phyloP scores from a whole-genome alignment of 2,888 invertebrate species.

The Caenorhabditis imperialis region DNA sequence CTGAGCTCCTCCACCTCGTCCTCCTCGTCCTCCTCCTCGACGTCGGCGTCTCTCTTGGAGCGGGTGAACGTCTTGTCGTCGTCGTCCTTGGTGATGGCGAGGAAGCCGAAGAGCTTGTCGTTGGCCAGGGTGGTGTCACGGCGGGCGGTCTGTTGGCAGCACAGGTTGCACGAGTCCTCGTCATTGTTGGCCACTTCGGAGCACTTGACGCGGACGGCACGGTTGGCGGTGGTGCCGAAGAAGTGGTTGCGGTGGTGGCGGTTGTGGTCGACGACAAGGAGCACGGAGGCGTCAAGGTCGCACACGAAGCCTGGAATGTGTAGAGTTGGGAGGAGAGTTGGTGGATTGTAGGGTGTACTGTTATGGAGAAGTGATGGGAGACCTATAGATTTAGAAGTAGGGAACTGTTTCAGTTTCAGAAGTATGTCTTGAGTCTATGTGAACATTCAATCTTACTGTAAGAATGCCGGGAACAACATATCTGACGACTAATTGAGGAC shows the following conservation, averaged over 20 bases:
- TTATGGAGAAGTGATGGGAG: too few relatives aligned
- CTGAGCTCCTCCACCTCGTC: constrained; percentile 14
- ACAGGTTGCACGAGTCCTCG: constrained; percentile 68
- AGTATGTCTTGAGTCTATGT: too few relatives aligned
- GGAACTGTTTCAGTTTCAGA: too few relatives aligned
- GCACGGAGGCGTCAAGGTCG: constrained; percentile 68
- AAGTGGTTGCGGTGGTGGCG: constrained; percentile 32
- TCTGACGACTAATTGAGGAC: too few relatives aligned
- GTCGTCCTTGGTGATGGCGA: constrained; percentile 48
- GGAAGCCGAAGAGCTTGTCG: constrained; percentile 59
- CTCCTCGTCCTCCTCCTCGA: constrained; percentile 31
- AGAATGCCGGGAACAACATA: too few relatives aligned
- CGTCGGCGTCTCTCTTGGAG: constrained; percentile 19
- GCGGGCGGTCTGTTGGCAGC: constrained; percentile 70
- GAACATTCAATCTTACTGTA: too few relatives aligned
- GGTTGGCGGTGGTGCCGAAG: constrained; percentile 47
- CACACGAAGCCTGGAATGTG: constrained; percentile 67
- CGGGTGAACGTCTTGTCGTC: constrained; percentile 38
- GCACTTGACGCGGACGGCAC: constrained; percentile 67
- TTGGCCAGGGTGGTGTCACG: constrained; percentile 62
- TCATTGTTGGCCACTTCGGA: constrained; percentile 68
- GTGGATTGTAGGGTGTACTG: too few relatives aligned
- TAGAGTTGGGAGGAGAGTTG: background rate
- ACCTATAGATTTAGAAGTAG: too few relatives aligned
- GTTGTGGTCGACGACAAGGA: constrained; percentile 62